Conservation (phyloP, 2,888 invertebrate genomes). For the Dryobotodes eremita region DNA sequence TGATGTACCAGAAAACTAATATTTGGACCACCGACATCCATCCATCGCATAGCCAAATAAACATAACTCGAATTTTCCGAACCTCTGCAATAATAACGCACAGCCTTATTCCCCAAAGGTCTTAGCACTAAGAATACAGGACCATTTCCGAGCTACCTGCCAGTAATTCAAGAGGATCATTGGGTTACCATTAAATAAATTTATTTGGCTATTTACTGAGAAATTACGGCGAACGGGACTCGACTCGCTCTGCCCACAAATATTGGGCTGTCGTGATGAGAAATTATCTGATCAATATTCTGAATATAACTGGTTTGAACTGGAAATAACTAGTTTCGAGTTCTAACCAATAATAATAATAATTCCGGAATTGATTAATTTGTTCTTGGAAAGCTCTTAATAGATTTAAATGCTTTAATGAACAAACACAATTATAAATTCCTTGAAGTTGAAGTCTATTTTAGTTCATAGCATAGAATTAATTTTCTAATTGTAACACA, state of each 20-base stretch:
- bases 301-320: constrained; percentile 29
- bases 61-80: not conserved
- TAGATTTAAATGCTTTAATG: not conserved
- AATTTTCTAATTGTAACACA: not conserved
- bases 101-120: constrained; percentile 38
- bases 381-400: not conserved
- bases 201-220: constrained; percentile 62
- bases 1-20: not conserved
- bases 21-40: fast-evolving
- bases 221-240: constrained; percentile 56
- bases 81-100: constrained; percentile 15
- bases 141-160: constrained; percentile 37
- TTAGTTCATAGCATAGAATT: not conserved
- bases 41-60: not conserved
- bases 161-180: constrained; percentile 58
- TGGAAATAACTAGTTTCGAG: constrained; percentile 14
- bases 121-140: constrained; percentile 34
- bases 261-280: constrained; percentile 53
- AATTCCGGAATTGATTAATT: not conserved
- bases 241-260: constrained; percentile 48
- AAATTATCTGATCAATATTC: constrained; percentile 61
- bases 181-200: constrained; percentile 64
- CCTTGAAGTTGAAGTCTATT: not conserved
- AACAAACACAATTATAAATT: not conserved
- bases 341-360: not conserved